A percentile compares a stretch with the other conserved stretches of the same genome.
phyloP scores from a whole-genome alignment of 2,888 invertebrate species.

The Unio delphinus region DNA sequence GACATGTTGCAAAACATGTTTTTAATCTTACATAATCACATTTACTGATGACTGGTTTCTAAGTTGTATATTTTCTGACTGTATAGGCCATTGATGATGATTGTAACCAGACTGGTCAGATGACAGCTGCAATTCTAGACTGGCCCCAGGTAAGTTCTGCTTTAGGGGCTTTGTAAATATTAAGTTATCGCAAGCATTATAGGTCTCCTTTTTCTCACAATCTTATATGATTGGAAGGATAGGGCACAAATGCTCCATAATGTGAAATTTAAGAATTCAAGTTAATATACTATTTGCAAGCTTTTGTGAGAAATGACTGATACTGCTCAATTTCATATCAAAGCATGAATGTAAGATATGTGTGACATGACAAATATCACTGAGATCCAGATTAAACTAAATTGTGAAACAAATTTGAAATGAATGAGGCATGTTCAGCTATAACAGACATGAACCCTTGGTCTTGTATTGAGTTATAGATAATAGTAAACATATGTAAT shows the following conservation, averaged over 20 bases:
- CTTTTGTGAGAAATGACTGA: neutral
- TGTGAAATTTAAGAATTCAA: no score
- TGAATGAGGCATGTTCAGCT: no score
- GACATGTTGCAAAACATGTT: neutral
- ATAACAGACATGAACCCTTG: no score
- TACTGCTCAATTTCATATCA: neutral
- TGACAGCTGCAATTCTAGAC: constrained; percentile 94
- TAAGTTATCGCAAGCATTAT: no score
- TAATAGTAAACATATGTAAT: no score
- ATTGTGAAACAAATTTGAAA: no score
- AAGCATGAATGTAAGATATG: neutral
- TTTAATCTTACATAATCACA: neutral
- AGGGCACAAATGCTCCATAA: no score
- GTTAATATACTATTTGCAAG: neutral
- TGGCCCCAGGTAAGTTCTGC: constrained; percentile 84
- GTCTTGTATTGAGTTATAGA: no score
- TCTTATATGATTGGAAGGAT: no score
- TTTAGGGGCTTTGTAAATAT: neutral
- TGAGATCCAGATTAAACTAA: no score
- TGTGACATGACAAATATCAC: no score
- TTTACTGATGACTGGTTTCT: neutral
- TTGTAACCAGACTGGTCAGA: constrained; percentile 98
- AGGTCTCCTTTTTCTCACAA: neutral
- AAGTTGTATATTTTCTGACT: constrained; percentile 11
- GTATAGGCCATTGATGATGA: constrained; percentile 97